Base-by-base conservation (phyloP, 2,888 invertebrate species). In the Incurvaria masculella region DNA sequence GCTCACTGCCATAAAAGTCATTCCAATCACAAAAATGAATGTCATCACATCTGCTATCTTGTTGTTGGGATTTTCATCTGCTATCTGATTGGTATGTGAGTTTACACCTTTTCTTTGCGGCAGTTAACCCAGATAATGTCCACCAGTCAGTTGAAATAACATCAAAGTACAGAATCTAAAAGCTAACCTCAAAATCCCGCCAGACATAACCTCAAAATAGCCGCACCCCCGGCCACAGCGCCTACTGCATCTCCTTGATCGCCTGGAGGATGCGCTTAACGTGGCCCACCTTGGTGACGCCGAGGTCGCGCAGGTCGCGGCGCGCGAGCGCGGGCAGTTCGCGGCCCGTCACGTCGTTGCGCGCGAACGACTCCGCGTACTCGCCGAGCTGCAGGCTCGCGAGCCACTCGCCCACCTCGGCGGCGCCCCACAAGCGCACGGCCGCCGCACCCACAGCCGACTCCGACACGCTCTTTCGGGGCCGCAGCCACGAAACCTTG, bases 271-370 rank as follows among this genome's bases (percentile, higher is more conserved):
- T 91, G 61, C 97, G 84, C 74, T 97, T 97, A 23, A 97, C 88
- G 67, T 97, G 97, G 1, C 97, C 97, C 45, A 97, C 93, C 76
- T 97, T 97, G 10, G 89, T 88, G 47, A 97, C 89, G 8, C 97
- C 97, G 42, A 97, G 81, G 56, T 97, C 97, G 65, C 94, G 87
- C 4, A 93, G 80, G 66, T 94, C 93, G 16, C 94, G 79, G 46
- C 96, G 79, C 2, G 94, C 94, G 49, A 98, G 73, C 1, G 90
- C 87, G 3, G 96, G 79, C 23, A 97, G 79, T 65, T 97, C 97
- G 27, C 89, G 81, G 2, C 97, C 97, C 26, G 94, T 86, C 60
- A 97, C 91, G 72, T 97, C 97, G 65, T 97, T 93, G 49, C 87
- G 86, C 18, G 89, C 82, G 65, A 97, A 97, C 50, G 88, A 89